Evolutionary conservation across 2,797 vertebrate genomes (phyloP).

Genomic region (Rhinophrynus dorsalis): DNA sequence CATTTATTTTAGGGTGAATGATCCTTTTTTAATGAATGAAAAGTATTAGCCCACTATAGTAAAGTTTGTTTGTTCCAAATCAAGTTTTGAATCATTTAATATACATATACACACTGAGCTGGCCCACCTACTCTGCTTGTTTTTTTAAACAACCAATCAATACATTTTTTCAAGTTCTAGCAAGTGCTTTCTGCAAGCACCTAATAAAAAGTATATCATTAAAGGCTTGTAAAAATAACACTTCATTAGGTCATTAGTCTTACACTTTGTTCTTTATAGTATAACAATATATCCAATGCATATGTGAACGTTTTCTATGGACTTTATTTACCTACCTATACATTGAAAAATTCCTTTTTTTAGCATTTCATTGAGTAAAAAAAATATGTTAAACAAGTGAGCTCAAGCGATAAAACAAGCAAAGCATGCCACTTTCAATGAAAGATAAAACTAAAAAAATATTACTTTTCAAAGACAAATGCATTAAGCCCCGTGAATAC

Average conservation of each 20-base stretch:
- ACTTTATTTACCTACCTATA: neutral
- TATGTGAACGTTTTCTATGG: neutral
- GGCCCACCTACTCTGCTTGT: neutral
- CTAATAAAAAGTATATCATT: neutral
- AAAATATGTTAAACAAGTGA: neutral
- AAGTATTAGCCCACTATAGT: too few species aligned
- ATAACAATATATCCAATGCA: neutral
- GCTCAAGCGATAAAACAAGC: constrained; percentile 17
- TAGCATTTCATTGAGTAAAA: constrained; percentile 12
- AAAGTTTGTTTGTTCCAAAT: too few species aligned
- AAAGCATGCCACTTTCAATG: constrained; percentile 12
- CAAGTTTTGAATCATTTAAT: too few species aligned
- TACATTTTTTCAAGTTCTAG: neutral
- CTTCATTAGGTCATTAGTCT: neutral
- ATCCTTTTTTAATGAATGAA: too few species aligned
- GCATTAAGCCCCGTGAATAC: constrained; percentile 1
- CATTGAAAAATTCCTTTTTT: neutral
- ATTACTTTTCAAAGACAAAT: constrained; percentile 23
- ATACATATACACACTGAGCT: too few species aligned
- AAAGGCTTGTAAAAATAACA: neutral
- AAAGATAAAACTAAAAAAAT: constrained; percentile 16
- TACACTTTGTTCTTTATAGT: neutral
- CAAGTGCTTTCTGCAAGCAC: neutral
- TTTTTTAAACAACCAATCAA: neutral
- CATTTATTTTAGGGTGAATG: too few species aligned